Percentiles rank a stretch among this genome's conserved stretches.
Conservation (phyloP, 2,113 vertebrate species). For the Cichladusa arquata region DNA sequence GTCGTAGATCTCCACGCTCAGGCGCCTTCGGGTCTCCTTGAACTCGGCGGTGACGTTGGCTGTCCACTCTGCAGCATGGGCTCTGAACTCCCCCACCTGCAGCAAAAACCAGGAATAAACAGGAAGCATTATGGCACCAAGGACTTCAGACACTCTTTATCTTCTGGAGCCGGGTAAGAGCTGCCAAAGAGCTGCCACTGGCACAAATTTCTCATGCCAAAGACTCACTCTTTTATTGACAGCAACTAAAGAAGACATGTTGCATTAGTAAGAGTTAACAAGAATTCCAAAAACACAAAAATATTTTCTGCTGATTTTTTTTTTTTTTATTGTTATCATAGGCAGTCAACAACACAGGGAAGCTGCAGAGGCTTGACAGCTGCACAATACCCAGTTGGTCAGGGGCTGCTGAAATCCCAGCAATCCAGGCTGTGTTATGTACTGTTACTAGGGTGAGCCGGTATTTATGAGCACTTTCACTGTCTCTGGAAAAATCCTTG, state of each 20-base stretch:
- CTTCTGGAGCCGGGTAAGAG: neutral
- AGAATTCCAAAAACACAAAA: neutral
- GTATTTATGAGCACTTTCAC: slow-evolving; percentile 46
- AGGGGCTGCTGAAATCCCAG: slow-evolving; percentile 49
- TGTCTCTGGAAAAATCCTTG: slow-evolving; percentile 37
- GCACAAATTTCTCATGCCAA: neutral
- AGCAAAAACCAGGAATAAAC: neutral
- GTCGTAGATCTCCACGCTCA: slow-evolving; percentile 98
- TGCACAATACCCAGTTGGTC: slow-evolving; percentile 41
- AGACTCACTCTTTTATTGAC: neutral
- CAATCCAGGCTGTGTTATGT: neutral
- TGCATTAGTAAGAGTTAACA: neutral
- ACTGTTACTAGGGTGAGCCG: neutral
- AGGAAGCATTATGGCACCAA: neutral
- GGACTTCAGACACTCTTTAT: neutral
- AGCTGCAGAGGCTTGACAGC: slow-evolving; percentile 21
- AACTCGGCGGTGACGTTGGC: slow-evolving; percentile 97
- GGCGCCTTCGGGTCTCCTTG: slow-evolving; percentile 92
- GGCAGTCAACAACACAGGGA: neutral
- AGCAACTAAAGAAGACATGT: neutral
- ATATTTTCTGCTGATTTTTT: neutral
- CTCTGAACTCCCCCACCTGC: slow-evolving; percentile 95
- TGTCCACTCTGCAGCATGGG: slow-evolving; percentile 96
- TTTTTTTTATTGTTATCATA: neutral
- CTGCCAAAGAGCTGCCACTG: neutral